Conservation (phyloP, 1,140 invertebrate species). For the Physella acuta region DNA sequence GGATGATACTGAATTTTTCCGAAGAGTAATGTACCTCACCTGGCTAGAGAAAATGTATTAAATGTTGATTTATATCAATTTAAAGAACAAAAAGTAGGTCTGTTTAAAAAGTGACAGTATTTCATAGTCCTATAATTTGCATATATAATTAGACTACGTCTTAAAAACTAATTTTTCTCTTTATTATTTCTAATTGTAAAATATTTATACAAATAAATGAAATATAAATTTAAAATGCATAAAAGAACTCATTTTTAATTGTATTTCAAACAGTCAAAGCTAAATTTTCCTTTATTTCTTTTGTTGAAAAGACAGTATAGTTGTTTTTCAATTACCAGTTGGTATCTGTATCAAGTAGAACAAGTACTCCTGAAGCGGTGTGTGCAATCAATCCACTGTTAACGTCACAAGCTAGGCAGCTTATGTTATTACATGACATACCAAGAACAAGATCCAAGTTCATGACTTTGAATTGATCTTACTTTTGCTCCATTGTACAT, state of each 20-base stretch:
- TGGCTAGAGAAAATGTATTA: constrained; percentile 6
- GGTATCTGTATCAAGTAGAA: constrained; percentile 9
- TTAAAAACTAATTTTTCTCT: neutral
- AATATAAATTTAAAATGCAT: neutral
- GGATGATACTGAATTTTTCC: constrained; percentile 3
- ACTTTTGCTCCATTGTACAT: too few species aligned
- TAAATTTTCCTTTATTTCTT: too few species aligned
- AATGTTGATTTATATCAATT: neutral
- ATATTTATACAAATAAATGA: neutral
- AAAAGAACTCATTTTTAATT: too few species aligned
- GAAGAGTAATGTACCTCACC: constrained; percentile 3
- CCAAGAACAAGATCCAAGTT: constrained; percentile 18
- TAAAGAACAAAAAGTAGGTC: neutral
- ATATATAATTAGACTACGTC: neutral
- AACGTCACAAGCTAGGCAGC: constrained; percentile 17
- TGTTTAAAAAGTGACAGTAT: neutral
- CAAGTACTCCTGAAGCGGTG: constrained; percentile 12
- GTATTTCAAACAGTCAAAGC: too few species aligned
- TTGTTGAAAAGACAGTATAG: neutral
- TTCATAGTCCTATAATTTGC: neutral
- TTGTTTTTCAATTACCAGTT: constrained; percentile 3
- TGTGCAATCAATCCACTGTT: constrained; percentile 4
- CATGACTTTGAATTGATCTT: neutral
- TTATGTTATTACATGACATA: constrained; percentile 18
- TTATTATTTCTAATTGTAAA: neutral